Percentiles rank a stretch among this genome's conserved stretches.
phyloP scores from a whole-genome alignment of 2,797 vertebrate species.

The Erpetoichthys calabaricus region DNA sequence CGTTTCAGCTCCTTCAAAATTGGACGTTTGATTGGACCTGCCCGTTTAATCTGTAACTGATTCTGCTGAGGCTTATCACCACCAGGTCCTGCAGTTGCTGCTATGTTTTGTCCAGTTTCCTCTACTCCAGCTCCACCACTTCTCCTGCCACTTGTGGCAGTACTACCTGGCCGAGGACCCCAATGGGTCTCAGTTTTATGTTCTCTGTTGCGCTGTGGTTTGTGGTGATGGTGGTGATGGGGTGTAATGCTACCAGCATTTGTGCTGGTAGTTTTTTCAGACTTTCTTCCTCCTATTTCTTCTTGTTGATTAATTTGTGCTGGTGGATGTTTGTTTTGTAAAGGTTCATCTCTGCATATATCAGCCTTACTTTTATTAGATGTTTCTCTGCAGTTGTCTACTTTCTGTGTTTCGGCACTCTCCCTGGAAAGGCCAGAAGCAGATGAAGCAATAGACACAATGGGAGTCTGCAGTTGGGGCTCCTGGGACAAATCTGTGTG shows the following conservation, averaged over 20 bases:
- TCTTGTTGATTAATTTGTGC: not conserved
- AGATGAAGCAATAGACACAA: not conserved
- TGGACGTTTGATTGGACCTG: conserved; percentile 78
- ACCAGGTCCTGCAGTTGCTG: not conserved
- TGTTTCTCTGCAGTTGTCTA: not conserved
- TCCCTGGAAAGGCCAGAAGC: not conserved
- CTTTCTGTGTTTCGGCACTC: not conserved
- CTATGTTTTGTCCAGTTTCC: not conserved
- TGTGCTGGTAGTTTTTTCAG: conserved; percentile 8
- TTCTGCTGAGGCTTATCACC: not conserved
- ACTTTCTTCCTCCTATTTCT: not conserved
- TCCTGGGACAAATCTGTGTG: not conserved
- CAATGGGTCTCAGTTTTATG: conserved; percentile 82
- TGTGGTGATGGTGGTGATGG: conserved; percentile 46
- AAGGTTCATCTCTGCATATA: no score
- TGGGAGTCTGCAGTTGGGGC: not conserved
- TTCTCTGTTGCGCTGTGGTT: conserved; percentile 49
- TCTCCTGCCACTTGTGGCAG: conserved; percentile 28
- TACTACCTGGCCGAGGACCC: conserved; percentile 75
- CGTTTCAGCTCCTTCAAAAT: conserved; percentile 53
- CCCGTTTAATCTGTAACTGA: conserved; percentile 37
- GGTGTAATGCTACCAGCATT: conserved; percentile 38
- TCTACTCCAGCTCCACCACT: not conserved
- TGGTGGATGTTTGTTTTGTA: no score
- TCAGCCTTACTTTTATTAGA: no score